A percentile compares a stretch with the other conserved stretches of the same genome.
Evolutionary conservation across 2,888 invertebrate genomes (phyloP).

Genomic region (Nemoura dubitans): DNA sequence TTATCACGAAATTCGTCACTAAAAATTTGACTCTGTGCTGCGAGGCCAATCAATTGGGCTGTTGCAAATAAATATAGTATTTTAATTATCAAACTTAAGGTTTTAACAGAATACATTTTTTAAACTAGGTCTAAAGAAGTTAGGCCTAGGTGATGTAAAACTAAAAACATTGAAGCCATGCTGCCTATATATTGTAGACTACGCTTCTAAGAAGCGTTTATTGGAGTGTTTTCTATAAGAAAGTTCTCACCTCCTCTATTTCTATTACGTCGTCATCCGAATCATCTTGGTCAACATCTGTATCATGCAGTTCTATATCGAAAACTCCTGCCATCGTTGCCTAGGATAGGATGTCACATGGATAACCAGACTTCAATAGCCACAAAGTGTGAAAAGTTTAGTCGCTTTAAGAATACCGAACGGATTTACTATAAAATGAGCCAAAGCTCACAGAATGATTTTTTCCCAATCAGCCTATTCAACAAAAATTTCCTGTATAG

Average conservation of each 20-base stretch:
- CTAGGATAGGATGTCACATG: conserved; percentile 43
- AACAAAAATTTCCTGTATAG: conserved; percentile 18
- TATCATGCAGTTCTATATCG: conserved; percentile 88
- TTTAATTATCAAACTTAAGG: background rate
- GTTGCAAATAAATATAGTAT: conserved; percentile 1
- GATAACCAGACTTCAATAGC: conserved; percentile 18
- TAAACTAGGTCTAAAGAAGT: too few species aligned
- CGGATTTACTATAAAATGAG: background rate
- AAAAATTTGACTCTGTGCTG: too few species aligned
- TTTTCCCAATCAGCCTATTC: conserved; percentile 9
- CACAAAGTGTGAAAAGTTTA: background rate
- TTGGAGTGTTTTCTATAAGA: background rate
- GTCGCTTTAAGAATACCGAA: background rate
- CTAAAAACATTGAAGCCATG: background rate
- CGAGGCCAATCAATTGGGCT: too few species aligned
- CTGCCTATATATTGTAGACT: background rate
- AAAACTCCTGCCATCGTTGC: conserved; percentile 83
- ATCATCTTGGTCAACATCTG: conserved; percentile 78
- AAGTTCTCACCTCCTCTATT: conserved; percentile 78
- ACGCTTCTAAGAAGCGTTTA: too few species aligned
- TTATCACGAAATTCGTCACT: too few species aligned
- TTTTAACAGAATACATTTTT: background rate
- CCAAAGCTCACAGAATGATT: background rate
- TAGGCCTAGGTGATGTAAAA: background rate
- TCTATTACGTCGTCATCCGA: conserved; percentile 89